Evolutionary conservation across 2,797 vertebrate species (phyloP).

Genomic region (Sebastes minor): DNA sequence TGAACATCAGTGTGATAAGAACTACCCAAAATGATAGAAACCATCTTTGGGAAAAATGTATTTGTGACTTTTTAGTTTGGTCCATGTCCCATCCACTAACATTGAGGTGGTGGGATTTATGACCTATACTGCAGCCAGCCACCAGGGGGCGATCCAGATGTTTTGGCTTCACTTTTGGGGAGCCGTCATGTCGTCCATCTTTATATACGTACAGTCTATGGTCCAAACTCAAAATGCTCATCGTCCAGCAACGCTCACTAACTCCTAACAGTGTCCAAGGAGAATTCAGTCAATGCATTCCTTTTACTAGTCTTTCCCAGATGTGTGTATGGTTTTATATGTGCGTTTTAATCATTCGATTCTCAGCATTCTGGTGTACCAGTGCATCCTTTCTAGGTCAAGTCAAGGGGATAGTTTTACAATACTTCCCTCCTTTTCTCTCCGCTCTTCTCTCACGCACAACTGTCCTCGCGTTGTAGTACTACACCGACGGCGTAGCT

Average conservation of each 20-base stretch:
- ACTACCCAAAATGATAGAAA: no score
- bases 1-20: no score
- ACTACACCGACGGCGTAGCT: background rate
- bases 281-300: conserved; percentile 18
- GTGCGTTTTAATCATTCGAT: background rate
- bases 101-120: fast-evolving
- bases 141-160: no score
- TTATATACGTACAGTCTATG: no score
- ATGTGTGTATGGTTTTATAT: background rate
- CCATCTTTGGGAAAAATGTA: no score
- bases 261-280: background rate
- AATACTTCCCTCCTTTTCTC: background rate
- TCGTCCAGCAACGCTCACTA: background rate
- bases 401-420: background rate
- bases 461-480: background rate
- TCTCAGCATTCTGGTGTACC: background rate
- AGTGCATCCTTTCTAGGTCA: background rate
- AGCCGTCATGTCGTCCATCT: no score
- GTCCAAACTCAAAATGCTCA: background rate
- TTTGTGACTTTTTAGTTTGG: no score
- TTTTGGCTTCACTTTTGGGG: no score
- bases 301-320: background rate
- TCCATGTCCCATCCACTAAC: fast-evolving
- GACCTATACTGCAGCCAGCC: no score
- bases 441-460: background rate